Evolutionary conservation across 2,113 vertebrate genomes (phyloP), one percentile per base, ranked within the genome.

Genomic region (Cyrtonyx montezumae): DNA sequence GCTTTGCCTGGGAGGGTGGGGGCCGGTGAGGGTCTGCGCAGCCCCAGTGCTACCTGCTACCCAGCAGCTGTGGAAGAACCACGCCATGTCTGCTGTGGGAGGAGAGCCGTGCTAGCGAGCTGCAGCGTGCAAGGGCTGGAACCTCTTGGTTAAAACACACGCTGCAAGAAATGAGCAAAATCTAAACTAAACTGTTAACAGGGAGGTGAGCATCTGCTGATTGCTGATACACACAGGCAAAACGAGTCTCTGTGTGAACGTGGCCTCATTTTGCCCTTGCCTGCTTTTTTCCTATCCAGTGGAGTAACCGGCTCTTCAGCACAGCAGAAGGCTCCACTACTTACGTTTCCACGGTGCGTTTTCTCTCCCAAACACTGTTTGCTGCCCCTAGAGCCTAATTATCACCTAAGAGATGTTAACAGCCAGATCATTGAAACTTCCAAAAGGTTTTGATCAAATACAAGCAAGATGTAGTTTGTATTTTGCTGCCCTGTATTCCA

Each of bases 361-460:
- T 93, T 91, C 85, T 95, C 80, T 94, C 70, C 84, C 45, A 94
- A 94, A 94, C 95, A 96, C 90, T 90, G 90, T 92, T 80, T 87
- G 67, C 86, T 96, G 88, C 86, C 93, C 91, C 95, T 84, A 83
- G 93, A 97, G 95, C 88, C 95, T 97, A 95, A 97, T 97, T 97
- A 96, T 94, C 92, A 95, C 93, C 88, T 96, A 94, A 96, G 95
- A 97, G 93, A 96, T 92, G 94, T 96, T 96, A 97, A 97, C 92
- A 95, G 90, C 87, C 92, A 70, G 85, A 94, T 96, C 91, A 94
- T 37, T 95, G 95, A 65, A 94, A 70, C 90, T 96, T 94, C 3
- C 81, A 63, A 92, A 94, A 95, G 94, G 84, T 96, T 97, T 93
- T 94, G 93, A 95, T 97, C 96, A 96, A 96, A 94, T 81, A 73